Conservation (phyloP, 2,888 invertebrate species). For the Plusia festucae region DNA sequence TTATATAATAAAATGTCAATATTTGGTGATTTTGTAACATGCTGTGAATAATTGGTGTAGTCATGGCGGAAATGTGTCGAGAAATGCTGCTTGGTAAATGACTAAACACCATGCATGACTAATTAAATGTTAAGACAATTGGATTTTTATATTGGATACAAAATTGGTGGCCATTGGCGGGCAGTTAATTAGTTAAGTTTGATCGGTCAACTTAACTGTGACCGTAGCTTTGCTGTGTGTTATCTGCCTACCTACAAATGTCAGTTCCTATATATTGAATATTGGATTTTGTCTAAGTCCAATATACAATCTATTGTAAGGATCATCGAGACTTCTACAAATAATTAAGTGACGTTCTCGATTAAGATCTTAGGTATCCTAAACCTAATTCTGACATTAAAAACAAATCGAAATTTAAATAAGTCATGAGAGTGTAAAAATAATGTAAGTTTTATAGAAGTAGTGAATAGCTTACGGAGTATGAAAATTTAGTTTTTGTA, state of each 20-base stretch:
- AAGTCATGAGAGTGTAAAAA: slow-evolving; percentile 76
- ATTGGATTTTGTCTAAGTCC: slow-evolving; percentile 13
- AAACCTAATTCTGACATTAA: slow-evolving; percentile 21
- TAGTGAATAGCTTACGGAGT: slow-evolving; percentile 73
- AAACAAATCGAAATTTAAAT: slow-evolving; percentile 34
- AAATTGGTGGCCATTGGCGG: slow-evolving; percentile 16
- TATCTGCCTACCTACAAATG: slow-evolving; percentile 17
- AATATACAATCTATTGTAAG: slow-evolving; percentile 29
- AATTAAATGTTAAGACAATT: slow-evolving; percentile 17
- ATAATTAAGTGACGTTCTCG: slow-evolving; percentile 23
- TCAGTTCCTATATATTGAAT: slow-evolving; percentile 40
- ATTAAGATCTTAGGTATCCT: slow-evolving; percentile 31
- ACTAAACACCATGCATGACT: slow-evolving; percentile 28
- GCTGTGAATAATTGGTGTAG: slow-evolving; percentile 46
- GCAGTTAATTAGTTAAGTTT: neutral
- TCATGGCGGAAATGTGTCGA: slow-evolving; percentile 19
- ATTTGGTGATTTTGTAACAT: slow-evolving; percentile 32
- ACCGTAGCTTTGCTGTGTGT: neutral
- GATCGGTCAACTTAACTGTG: neutral
- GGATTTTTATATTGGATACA: slow-evolving; percentile 18
- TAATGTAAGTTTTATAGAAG: slow-evolving; percentile 79
- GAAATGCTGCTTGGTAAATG: slow-evolving; percentile 22
- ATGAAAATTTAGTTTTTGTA: slow-evolving; percentile 86
- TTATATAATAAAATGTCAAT: slow-evolving; percentile 45
- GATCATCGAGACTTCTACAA: slow-evolving; percentile 20